A percentile compares a stretch with the other conserved stretches of the same genome.
Conservation (phyloP, 2,113 vertebrate species). For the Alexandromys fortis region DNA sequence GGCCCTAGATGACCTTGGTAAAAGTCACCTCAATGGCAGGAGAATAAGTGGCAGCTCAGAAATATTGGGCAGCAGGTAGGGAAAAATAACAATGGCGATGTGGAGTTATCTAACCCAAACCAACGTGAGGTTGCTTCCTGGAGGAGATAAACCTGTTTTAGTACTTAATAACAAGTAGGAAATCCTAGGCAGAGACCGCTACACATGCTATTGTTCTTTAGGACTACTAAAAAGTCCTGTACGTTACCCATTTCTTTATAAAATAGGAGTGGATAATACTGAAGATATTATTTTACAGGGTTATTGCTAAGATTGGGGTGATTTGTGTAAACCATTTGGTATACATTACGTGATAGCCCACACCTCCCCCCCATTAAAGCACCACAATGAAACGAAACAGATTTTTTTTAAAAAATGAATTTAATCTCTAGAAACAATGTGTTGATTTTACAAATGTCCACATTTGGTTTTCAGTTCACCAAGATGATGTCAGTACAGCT, state of each 20-base stretch:
- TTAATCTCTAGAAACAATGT: slow-evolving; percentile 89
- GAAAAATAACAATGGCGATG: background rate
- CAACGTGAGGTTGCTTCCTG: background rate
- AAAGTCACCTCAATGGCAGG: background rate
- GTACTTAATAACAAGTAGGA: background rate
- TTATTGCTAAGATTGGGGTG: background rate
- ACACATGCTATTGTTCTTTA: background rate
- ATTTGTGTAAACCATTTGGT: background rate
- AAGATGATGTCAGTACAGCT: slow-evolving; percentile 73
- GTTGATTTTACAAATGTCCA: slow-evolving; percentile 86
- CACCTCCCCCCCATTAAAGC: background rate
- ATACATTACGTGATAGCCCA: background rate
- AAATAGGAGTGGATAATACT: background rate
- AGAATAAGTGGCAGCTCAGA: background rate
- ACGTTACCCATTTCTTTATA: slow-evolving; percentile 27
- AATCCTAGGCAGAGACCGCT: background rate
- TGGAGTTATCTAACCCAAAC: background rate
- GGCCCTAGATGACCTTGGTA: background rate
- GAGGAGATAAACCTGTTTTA: background rate
- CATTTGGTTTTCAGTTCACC: slow-evolving; percentile 86
- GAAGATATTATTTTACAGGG: background rate
- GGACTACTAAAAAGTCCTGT: background rate
- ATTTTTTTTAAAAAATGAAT: slow-evolving; percentile 82
- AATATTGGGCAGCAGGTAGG: background rate
- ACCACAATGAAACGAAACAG: slow-evolving; percentile 65